Evolutionary conservation across 2,888 invertebrate species (phyloP).

Genomic region (Frankliniella intonsa): DNA sequence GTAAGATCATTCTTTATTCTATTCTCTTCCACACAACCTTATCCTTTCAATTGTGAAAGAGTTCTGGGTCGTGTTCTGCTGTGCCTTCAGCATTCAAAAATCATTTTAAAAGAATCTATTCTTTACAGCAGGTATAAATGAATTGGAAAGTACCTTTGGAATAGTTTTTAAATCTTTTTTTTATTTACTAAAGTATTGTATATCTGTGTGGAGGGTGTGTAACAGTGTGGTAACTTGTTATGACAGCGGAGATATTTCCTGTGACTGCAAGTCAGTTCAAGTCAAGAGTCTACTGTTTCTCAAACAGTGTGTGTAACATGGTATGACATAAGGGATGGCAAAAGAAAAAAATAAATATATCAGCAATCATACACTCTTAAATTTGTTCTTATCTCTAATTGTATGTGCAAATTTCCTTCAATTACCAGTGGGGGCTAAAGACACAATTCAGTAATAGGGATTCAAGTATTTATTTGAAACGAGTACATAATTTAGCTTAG

Average conservation of each 20-base stretch:
- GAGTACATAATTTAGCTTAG: neutral
- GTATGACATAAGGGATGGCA: slow-evolving; percentile 26
- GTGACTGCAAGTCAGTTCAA: slow-evolving; percentile 25
- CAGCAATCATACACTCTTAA: slow-evolving; percentile 20
- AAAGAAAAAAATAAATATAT: slow-evolving; percentile 27
- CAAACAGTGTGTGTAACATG: slow-evolving; percentile 26
- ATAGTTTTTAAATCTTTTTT: neutral
- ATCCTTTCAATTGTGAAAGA: slow-evolving; percentile 18
- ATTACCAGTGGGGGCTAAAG: neutral
- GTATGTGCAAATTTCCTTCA: neutral
- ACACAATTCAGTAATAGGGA: neutral
- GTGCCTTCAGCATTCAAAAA: slow-evolving; percentile 14
- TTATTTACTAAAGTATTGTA: slow-evolving; percentile 26
- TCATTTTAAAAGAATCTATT: slow-evolving; percentile 23
- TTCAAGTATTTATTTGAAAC: neutral
- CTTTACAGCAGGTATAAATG: slow-evolving; percentile 4
- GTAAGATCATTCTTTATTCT: slow-evolving; percentile 12
- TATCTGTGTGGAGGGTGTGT: slow-evolving; percentile 24
- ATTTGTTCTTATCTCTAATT: neutral
- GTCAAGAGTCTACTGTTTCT: slow-evolving; percentile 24
- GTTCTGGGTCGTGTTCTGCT: slow-evolving; percentile 26
- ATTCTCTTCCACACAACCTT: slow-evolving; percentile 13
- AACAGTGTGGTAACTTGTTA: slow-evolving; percentile 26
- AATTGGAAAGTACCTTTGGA: neutral
- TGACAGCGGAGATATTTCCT: slow-evolving; percentile 26